These are phyloP conservation scores for Galeruca laticollis DNA, from an alignment of 2,888 invertebrate genomes.

Conservation along the genomic window DNA sequence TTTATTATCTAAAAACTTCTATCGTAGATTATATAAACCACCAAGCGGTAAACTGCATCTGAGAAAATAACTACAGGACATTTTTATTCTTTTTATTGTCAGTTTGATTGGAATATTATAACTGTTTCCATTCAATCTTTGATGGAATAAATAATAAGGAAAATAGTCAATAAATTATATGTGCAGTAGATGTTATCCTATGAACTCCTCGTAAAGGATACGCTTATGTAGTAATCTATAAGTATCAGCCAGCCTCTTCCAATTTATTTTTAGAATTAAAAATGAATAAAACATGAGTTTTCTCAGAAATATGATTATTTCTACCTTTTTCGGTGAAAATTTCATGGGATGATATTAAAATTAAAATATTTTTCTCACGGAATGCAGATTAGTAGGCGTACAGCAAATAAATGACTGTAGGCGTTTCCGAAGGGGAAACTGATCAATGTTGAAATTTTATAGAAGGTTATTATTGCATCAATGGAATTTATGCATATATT, in stretches of 20 bases:
- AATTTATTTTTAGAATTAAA: neutral
- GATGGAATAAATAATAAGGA: no score
- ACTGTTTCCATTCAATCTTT: no score
- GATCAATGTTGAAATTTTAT: neutral
- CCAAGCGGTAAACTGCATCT: no score
- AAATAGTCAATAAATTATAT: no score
- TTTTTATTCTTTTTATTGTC: no score
- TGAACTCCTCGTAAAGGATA: neutral
- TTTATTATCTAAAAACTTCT: no score
- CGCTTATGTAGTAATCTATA: neutral
- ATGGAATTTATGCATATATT: neutral
- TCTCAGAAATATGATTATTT: neutral
- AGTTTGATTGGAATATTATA: no score
- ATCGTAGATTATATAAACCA: no score
- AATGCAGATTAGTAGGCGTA: neutral
- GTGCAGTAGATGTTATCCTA: no score
- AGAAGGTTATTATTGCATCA: neutral
- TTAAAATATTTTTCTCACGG: constrained; percentile 5
- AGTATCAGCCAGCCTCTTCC: neutral
- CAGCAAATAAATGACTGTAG: neutral
- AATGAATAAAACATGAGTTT: constrained; percentile 3
- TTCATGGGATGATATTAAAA: constrained; percentile 1
- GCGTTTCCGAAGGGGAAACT: neutral
- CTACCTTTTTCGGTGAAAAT: neutral
- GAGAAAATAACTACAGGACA: no score